Evolutionary conservation across 2,888 invertebrate genomes (phyloP), one percentile per base, ranked within the genome.

Genomic region (Selenia dentaria): DNA sequence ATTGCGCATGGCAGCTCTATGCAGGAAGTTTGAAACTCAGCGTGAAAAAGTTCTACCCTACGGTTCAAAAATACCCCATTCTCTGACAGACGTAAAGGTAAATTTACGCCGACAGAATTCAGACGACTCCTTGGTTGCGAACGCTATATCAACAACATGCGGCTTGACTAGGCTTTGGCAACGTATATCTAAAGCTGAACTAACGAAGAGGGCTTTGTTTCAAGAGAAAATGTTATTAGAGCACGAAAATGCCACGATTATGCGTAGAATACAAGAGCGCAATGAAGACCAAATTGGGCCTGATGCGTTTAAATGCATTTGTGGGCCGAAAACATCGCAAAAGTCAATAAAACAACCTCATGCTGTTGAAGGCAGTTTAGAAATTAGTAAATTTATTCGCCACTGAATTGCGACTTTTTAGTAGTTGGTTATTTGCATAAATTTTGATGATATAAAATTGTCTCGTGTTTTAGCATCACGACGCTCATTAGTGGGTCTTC

Each of bases 1-100:
- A 34, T 62, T 92, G 31, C 84, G 88, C 13, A 62, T 93, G 52
- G 84, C 88, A 13, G 80, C 83, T 13, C 75, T 91, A n/a, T 93
- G 93, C 53, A 74, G 91, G 24, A 92, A 92, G 68, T 91, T 87
- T 59, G 92, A 93, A 74, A 92, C 92, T 0, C 85, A 86, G 51
- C 74, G 83, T 8, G 92, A 93, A 70, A 91, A 90, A 61, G 75
- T 91, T 10, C 51, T 89, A 29, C 89, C 88, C 1, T 91, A 70
- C 48, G 86, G 81, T 32, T 69, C 71, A 4, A 47, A 41, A 9
- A 34, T 56, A 32, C 83, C 83, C 14, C 68, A 75, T 39, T 69
- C 74, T 1, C 77, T 79, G 10, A 63, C 62, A n/a, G 62, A 70
- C 48, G 53, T 62, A 4, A 81, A 77, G 52, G 35, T 39, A 6